Evolutionary conservation across 2,888 invertebrate genomes (phyloP).

Genomic region (Fabriciana adippe): DNA sequence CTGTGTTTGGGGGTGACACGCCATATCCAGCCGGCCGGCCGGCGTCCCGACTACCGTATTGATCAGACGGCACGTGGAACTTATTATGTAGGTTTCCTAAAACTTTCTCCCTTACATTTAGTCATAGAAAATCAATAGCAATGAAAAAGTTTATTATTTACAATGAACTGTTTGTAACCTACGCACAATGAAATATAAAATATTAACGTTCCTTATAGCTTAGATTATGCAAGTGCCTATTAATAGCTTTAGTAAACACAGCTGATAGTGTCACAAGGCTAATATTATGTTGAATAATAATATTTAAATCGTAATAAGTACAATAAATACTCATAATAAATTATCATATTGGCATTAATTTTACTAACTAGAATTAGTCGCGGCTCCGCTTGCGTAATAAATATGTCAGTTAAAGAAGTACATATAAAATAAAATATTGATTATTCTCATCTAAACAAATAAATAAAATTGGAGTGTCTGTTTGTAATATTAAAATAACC

Average conservation of each 20-base stretch:
- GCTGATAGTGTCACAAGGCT: not conserved
- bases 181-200: not conserved
- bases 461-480: too few species aligned
- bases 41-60: slow-evolving; percentile 79
- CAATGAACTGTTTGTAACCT: not conserved
- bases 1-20: slow-evolving; percentile 79
- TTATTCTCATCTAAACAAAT: too few species aligned
- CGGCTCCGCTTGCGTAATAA: too few species aligned
- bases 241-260: slow-evolving; percentile 11
- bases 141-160: slow-evolving; percentile 1
- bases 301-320: slow-evolving; percentile 2
- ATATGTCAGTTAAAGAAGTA: too few species aligned
- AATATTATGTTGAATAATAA: not conserved
- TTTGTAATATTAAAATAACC: too few species aligned
- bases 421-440: too few species aligned
- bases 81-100: slow-evolving; percentile 52
- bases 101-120: slow-evolving; percentile 42
- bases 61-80: slow-evolving; percentile 76
- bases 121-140: slow-evolving; percentile 9
- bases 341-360: not conserved
- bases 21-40: slow-evolving; percentile 69
- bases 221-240: not conserved
- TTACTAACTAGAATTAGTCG: too few species aligned
- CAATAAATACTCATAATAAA: slow-evolving; percentile 1
- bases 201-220: not conserved